Evolutionary conservation across 2,113 vertebrate genomes (phyloP), one percentile per base, ranked within the genome.

Genomic region (Patagioenas fasciata): DNA sequence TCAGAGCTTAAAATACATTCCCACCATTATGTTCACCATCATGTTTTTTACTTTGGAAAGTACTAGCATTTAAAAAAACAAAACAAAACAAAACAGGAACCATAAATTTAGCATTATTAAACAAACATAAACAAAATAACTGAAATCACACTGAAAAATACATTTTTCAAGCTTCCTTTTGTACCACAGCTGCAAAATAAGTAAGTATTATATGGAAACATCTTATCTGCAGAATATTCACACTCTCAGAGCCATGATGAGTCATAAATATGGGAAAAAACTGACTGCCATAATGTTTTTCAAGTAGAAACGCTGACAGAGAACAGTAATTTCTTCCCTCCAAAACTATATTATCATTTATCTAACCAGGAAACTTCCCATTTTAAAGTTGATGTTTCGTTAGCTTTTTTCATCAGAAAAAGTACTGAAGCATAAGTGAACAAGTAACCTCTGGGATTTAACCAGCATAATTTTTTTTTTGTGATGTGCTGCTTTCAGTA

Each of bases 401-500:
- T 94, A 94, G 69, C 19, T 60, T 71, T 87, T 87, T 84, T 79
- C 53, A 87, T 84, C 62, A 92, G 53, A 62, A 84, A 58, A 85
- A 64, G 65, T 79, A 91, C 44, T 65, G 60, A 91, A 85, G 62
- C 67, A 18, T 71, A 89, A 90, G 36, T 28, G 10, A 40, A 56
- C 28, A n/a, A 66, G 48, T 42, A 87, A 84, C 20, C 23, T 80
- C 53, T 66, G 32, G 32, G 31, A 47, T 90, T 75, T 51, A 66
- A 84, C 32, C n/a, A 56, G 10, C 5, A 5, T 19, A 42, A n/a
- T 44, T 56, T 77, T 87, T 83, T 60, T 40, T 40, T 40, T 40
- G 62, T 51, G 42, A 71, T 31, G 23, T 21, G 19, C 7, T 80
- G 23, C 29, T 89, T 83, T 94, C 57, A 83, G 10, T 56, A 74